phyloP scores from a whole-genome alignment of 2,888 invertebrate genomes.

The Synergus itoensis region DNA sequence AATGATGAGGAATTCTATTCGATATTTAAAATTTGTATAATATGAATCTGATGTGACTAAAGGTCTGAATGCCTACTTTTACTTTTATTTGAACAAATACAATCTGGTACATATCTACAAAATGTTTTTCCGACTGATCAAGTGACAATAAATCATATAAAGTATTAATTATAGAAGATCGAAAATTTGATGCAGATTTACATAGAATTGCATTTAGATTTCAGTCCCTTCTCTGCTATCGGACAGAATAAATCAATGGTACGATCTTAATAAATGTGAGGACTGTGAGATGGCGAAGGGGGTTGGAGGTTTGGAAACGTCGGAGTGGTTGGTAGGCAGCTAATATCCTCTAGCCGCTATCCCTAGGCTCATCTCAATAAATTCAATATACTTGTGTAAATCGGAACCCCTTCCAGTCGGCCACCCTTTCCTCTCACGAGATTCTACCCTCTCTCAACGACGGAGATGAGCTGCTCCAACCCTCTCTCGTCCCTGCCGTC shows the following conservation, averaged over 20 bases:
- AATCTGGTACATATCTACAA: no score
- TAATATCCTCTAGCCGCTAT: conserved; percentile 78
- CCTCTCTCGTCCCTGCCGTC: conserved; percentile 45
- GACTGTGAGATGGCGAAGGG: conserved; percentile 45
- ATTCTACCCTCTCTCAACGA: conserved; percentile 52
- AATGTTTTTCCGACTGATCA: not conserved
- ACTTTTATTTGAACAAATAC: no score
- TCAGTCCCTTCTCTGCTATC: conserved; percentile 62
- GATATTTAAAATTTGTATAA: no score
- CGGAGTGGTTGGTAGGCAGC: conserved; percentile 75
- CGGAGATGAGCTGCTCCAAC: conserved; percentile 70
- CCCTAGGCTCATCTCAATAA: conserved; percentile 78
- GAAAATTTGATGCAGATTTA: conserved; percentile 54
- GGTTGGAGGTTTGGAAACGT: conserved; percentile 64
- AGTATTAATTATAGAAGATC: not conserved
- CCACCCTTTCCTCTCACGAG: conserved; percentile 52
- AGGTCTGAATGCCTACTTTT: no score
- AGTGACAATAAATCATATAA: not conserved
- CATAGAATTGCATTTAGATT: conserved; percentile 64
- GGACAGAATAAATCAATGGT: conserved; percentile 72
- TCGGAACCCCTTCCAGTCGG: conserved; percentile 66
- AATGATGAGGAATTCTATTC: no score
- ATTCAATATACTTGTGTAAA: conserved; percentile 78
- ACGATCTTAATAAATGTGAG: conserved; percentile 76
- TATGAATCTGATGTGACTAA: no score